Evolutionary conservation across 2,888 invertebrate species (phyloP), one percentile per base, ranked within the genome.

Genomic region (Mechanitis messenoides): DNA sequence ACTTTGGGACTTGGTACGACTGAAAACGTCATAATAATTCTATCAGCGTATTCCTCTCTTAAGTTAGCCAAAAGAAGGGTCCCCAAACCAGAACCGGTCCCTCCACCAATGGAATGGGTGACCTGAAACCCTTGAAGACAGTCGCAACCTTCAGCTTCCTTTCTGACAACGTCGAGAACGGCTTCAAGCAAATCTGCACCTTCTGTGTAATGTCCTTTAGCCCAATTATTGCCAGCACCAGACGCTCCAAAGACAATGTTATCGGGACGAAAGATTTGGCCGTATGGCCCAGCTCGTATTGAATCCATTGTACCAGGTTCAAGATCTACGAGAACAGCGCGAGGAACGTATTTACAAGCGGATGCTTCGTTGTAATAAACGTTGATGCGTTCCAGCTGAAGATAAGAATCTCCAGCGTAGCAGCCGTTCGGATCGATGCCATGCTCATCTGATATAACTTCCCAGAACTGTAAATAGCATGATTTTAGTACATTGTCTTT

Each of bases 381-480:
- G 75, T 93, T 93, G 73, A 95, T 93, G 62, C 95, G 87, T 81
- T 95, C 94, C 53, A 94, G 79, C 77, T 95, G 95, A 2, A 95
- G 87, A 67, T 94, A 93, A 1, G 92, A 92, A 76, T 94, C 93
- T 3, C 94, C 94, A 67, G 89, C 81, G 78, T 92, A 94, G 59
- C 71, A 68, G 2, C 87, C 87, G 2, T 71, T 66, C 1, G 93
- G 92, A 73, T 93, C 92, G 70, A 95, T 93, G 33, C 94, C 94
- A 75, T 94, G 94, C 72, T 94, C 95, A 73, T 95, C 94, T 6
- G 94, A 95, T 74, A 95, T 95, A 47, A 95, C 94, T 79, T 95
- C 95, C 95, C 95, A 95, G 80, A 95, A 95, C 94, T 94, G 82
- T 57, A 84, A 85, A 68, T 45, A 63, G 59, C 12, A 53, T 28